A percentile compares a stretch with the other conserved stretches of the same genome.
phyloP scores from a whole-genome alignment of 2,888 invertebrate genomes.

The Drosophila diplacantha region DNA sequence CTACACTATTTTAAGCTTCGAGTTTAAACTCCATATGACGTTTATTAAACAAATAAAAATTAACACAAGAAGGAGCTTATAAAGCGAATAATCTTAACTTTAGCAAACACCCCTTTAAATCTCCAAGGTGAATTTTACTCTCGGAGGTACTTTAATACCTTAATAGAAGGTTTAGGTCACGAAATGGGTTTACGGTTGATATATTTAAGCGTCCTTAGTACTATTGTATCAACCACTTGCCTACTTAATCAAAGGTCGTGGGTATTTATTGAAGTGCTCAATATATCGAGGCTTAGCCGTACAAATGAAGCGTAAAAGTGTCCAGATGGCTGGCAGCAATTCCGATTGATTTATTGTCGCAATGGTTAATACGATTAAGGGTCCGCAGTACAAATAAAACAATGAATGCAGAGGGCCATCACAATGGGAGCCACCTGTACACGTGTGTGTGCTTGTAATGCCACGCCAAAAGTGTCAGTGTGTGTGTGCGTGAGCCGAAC shows the following conservation, averaged over 20 bases:
- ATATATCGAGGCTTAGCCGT: slow-evolving; percentile 4
- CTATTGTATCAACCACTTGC: background rate
- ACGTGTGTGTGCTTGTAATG: background rate
- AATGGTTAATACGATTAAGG: slow-evolving; percentile 33
- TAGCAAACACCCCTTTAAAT: background rate
- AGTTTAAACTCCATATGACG: too few relatives aligned
- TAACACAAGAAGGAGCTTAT: too few relatives aligned
- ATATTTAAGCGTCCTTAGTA: background rate
- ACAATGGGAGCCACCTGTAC: slow-evolving; percentile 30
- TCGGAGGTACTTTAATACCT: background rate
- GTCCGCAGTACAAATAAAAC: slow-evolving; percentile 19
- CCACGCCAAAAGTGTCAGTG: slow-evolving; percentile 4
- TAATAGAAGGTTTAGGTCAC: too few relatives aligned
- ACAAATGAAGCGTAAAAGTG: slow-evolving; percentile 11
- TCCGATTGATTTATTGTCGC: slow-evolving; percentile 31
- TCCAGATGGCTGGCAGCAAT: slow-evolving; percentile 19
- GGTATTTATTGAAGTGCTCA: slow-evolving; percentile 1
- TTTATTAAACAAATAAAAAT: too few relatives aligned
- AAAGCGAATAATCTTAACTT: background rate
- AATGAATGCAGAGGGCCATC: slow-evolving; percentile 18
- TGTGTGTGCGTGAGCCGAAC: slow-evolving; percentile 20
- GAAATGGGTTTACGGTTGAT: background rate
- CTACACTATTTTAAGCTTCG: too few relatives aligned
- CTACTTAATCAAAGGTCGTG: slow-evolving; percentile 2
- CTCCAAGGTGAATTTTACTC: background rate